Conservation (phyloP, 53 echinoderm and acorn worm genomes). For the Holothuria scabra region DNA sequence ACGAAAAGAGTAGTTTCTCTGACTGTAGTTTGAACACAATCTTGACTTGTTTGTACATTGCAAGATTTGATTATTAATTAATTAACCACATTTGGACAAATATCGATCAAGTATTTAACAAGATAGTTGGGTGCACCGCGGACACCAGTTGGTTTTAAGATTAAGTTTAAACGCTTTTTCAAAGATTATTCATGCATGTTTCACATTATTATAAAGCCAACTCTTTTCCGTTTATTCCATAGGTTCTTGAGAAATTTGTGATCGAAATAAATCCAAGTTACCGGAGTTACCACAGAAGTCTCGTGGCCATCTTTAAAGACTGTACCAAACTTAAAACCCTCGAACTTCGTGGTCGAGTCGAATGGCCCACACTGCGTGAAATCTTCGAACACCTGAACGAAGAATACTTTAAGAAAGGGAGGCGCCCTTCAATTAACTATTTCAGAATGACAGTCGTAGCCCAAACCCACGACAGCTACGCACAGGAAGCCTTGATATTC, state of each 20-base stretch:
- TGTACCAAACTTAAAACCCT: constrained; percentile 64
- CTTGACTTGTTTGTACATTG: too few species aligned
- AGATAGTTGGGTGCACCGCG: too few species aligned
- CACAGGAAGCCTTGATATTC: constrained; percentile 69
- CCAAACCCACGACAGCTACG: constrained; percentile 61
- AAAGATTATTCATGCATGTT: too few species aligned
- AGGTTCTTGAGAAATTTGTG: constrained; percentile 66
- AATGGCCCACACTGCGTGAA: constrained; percentile 79
- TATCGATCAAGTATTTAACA: too few species aligned
- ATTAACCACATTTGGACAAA: too few species aligned
- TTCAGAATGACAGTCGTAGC: constrained; percentile 73
- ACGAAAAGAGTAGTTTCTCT: too few species aligned
- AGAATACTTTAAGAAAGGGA: constrained; percentile 60
- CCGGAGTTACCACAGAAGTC: constrained; percentile 67
- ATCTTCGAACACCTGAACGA: constrained; percentile 81
- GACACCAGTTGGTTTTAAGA: too few species aligned
- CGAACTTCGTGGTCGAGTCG: constrained; percentile 76
- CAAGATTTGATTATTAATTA: too few species aligned
- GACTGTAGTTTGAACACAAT: too few species aligned
- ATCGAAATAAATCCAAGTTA: constrained; percentile 86
- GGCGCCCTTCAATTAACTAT: constrained; percentile 62
- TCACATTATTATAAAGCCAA: too few species aligned
- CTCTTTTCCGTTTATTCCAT: neutral
- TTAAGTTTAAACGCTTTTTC: too few species aligned
- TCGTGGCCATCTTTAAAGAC: constrained; percentile 65